Conservation (phyloP, 1,140 invertebrate species). For the Delia radicum region DNA sequence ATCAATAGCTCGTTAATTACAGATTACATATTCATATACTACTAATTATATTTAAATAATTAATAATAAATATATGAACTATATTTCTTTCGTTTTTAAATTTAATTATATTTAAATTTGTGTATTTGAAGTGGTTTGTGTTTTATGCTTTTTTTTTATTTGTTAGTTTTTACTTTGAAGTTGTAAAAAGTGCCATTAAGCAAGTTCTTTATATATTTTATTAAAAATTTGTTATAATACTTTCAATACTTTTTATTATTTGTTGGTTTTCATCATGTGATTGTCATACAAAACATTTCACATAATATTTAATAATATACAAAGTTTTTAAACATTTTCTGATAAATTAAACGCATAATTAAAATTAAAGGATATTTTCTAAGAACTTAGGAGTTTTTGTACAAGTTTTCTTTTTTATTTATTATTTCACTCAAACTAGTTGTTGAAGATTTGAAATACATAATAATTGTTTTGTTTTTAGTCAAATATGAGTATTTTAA, state of each 20-base stretch:
- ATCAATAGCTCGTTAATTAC: constrained; percentile 43
- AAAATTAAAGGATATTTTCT: too few relatives aligned
- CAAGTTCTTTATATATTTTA: background rate
- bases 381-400: too few relatives aligned
- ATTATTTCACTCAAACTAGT: too few relatives aligned
- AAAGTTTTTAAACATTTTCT: too few relatives aligned
- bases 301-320: constrained; percentile 31
- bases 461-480: too few relatives aligned
- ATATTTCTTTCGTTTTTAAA: constrained; percentile 9
- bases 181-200: constrained; percentile 32
- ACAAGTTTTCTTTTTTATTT: too few relatives aligned
- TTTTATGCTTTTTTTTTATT: background rate
- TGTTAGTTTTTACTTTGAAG: constrained; percentile 24
- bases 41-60: background rate
- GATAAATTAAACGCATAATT: too few relatives aligned
- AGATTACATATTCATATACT: constrained; percentile 1
- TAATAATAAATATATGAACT: background rate
- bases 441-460: too few relatives aligned
- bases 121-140: background rate
- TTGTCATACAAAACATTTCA: constrained; percentile 57
- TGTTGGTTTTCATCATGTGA: constrained; percentile 51
- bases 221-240: background rate
- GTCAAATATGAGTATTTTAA: too few relatives aligned
- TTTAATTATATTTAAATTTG: background rate
- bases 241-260: constrained; percentile 16